These are phyloP conservation scores for Himalopsyche anomala DNA, from an alignment of 2,888 invertebrate genomes.

Conservation along the genomic window DNA sequence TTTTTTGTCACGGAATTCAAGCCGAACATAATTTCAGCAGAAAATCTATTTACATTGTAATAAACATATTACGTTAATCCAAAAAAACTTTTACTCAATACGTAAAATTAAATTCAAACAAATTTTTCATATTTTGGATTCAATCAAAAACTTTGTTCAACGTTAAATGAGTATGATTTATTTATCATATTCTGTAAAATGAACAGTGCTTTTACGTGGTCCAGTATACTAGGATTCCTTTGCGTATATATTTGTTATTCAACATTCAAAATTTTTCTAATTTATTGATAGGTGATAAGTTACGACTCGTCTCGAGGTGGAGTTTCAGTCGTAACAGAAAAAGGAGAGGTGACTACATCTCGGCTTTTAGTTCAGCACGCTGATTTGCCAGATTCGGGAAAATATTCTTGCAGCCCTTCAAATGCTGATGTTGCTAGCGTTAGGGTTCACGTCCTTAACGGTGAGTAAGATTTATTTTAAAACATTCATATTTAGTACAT, in stretches of 20 bases:
- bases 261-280: neutral
- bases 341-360: slow-evolving; percentile 92
- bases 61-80: too few relatives aligned
- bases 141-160: too few relatives aligned
- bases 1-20: too few relatives aligned
- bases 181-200: too few relatives aligned
- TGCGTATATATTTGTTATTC: neutral
- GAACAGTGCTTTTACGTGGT: too few relatives aligned
- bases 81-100: too few relatives aligned
- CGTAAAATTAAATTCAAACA: too few relatives aligned
- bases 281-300: slow-evolving; percentile 84
- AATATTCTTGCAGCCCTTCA: slow-evolving; percentile 94
- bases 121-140: too few relatives aligned
- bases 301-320: slow-evolving; percentile 93
- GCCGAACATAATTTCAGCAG: too few relatives aligned
- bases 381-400: slow-evolving; percentile 89
- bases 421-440: slow-evolving; percentile 94
- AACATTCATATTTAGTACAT: too few relatives aligned
- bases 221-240: neutral
- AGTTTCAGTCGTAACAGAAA: slow-evolving; percentile 92
- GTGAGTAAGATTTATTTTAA: slow-evolving; percentile 74
- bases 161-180: too few relatives aligned
- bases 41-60: too few relatives aligned
- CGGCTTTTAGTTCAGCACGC: slow-evolving; percentile 94
- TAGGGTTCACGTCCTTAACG: slow-evolving; percentile 93